Conservation (phyloP, 1,140 invertebrate genomes). For the Asobara japonica region DNA sequence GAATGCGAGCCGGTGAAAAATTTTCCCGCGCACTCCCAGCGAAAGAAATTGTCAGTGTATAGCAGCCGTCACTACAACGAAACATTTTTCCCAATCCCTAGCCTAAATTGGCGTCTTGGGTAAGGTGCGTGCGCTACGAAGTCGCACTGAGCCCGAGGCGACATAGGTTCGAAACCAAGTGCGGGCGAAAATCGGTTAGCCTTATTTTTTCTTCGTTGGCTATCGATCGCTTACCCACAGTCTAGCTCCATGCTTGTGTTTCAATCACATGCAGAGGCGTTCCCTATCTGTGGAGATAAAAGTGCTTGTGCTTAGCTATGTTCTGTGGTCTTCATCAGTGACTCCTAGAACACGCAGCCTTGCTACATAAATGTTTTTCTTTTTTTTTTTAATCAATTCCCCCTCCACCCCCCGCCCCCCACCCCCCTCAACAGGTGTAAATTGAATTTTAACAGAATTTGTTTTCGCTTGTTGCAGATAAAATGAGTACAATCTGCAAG, state of each 20-base stretch:
- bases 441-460: background rate
- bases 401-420: too few species aligned
- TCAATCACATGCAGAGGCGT: slow-evolving; percentile 53
- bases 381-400: slow-evolving; percentile 32
- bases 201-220: slow-evolving; percentile 5
- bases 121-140: background rate
- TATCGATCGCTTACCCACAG: slow-evolving; percentile 43
- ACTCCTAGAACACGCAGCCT: slow-evolving; percentile 50
- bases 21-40: too few species aligned
- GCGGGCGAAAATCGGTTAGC: background rate
- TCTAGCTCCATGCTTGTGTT: slow-evolving; percentile 53
- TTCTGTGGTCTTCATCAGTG: slow-evolving; percentile 44
- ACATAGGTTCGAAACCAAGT: background rate
- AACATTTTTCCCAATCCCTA: too few species aligned
- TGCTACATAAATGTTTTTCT: too few species aligned
- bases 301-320: slow-evolving; percentile 55
- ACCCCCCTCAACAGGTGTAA: too few species aligned
- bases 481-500: slow-evolving; percentile 86
- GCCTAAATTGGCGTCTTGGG: background rate
- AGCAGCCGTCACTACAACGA: too few species aligned
- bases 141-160: background rate
- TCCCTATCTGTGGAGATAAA: slow-evolving; percentile 55
- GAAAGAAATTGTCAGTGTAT: too few species aligned
- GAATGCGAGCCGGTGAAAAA: too few species aligned
- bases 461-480: slow-evolving; percentile 73